Evolutionary conservation across 2,888 invertebrate species (phyloP).

Genomic region (Leptopilina syphax): DNA sequence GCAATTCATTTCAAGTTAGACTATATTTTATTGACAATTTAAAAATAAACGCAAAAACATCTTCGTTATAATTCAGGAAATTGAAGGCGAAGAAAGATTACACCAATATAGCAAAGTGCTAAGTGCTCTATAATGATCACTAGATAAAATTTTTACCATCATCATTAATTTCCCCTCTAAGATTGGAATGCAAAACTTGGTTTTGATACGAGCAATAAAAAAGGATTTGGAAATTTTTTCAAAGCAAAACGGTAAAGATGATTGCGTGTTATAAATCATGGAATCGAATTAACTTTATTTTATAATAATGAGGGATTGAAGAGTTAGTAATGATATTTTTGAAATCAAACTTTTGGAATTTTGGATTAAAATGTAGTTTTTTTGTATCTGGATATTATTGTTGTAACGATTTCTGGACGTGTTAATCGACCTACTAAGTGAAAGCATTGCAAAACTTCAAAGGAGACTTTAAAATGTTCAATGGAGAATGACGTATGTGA

Average conservation of each 20-base stretch:
- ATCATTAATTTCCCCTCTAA: neutral
- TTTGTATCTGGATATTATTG: neutral
- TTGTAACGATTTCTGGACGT: conserved; percentile 32
- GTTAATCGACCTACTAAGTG: conserved; percentile 46
- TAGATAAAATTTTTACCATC: neutral
- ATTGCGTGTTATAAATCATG: neutral
- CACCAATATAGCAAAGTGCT: too few species aligned
- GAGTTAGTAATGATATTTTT: too few species aligned
- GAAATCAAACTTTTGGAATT: too few species aligned
- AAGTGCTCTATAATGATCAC: neutral
- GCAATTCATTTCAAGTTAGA: neutral
- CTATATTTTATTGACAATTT: too few species aligned
- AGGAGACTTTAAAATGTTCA: conserved; percentile 45
- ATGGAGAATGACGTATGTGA: conserved; percentile 53
- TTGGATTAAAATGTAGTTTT: too few species aligned
- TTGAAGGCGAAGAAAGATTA: too few species aligned
- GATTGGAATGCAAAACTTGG: conserved; percentile 6
- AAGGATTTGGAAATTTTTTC: neutral
- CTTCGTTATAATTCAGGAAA: too few species aligned
- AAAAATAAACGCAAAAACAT: too few species aligned
- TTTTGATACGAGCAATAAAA: neutral
- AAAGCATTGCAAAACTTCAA: conserved; percentile 52
- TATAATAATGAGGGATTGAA: too few species aligned
- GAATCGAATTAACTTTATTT: neutral
- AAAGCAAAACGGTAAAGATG: neutral